Conservation (phyloP, 2,113 vertebrate genomes). For the Phaethornis superciliosus region DNA sequence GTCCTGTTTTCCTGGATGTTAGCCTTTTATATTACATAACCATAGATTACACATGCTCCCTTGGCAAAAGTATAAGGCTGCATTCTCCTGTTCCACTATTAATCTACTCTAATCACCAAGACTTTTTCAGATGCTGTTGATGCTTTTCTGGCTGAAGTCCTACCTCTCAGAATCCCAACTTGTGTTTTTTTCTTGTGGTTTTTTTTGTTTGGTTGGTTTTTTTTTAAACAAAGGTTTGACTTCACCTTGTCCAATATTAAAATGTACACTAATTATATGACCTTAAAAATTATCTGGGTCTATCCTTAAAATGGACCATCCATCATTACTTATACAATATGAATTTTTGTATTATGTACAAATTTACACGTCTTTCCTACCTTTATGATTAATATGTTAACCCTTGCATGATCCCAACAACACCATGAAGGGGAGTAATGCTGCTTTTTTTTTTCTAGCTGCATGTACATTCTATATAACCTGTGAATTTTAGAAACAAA, state of each 20-base stretch:
- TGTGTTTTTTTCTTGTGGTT: accelerated
- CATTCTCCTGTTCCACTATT: background rate
- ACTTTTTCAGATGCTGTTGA: background rate
- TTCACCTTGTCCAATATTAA: background rate
- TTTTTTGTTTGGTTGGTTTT: no score
- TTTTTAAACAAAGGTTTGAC: background rate
- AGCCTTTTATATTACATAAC: background rate
- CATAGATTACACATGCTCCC: background rate
- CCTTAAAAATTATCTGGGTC: background rate
- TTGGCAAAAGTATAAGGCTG: background rate
- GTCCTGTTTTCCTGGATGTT: background rate
- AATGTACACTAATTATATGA: background rate
- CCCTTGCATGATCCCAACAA: background rate
- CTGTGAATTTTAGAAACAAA: background rate
- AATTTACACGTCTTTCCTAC: background rate
- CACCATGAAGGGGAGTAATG: background rate
- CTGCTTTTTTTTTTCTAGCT: background rate
- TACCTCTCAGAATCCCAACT: background rate
- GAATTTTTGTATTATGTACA: background rate
- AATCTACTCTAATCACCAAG: background rate
- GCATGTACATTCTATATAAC: background rate
- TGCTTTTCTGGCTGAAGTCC: background rate
- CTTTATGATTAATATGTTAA: background rate
- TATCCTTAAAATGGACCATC: background rate
- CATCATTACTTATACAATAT: background rate